Percentiles rank a stretch among this genome's conserved stretches.
Conservation (phyloP, 2,113 vertebrate species). For the Corydoras maculifer region DNA sequence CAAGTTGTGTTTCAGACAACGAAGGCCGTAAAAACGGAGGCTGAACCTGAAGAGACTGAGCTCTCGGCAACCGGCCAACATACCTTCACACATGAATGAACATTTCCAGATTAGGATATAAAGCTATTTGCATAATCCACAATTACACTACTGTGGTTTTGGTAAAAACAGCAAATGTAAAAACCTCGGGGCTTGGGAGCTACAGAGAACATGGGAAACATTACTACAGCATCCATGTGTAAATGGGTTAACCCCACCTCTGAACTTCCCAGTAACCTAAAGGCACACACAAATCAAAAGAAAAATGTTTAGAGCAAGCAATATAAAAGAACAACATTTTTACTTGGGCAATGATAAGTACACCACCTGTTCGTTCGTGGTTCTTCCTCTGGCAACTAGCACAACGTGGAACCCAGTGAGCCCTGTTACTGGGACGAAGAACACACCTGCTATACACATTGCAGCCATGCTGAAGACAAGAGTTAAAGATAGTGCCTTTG, state of each 20-base stretch:
- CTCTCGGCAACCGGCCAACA: slow-evolving; percentile 73
- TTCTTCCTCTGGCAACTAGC: slow-evolving; percentile 87
- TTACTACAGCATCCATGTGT: slow-evolving; percentile 90
- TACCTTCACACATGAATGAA: slow-evolving; percentile 63
- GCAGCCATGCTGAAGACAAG: slow-evolving; percentile 77
- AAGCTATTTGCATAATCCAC: not conserved
- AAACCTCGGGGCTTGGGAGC: slow-evolving; percentile 89
- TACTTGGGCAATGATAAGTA: not conserved
- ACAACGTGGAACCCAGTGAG: slow-evolving; percentile 95
- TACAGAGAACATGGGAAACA: slow-evolving; percentile 87
- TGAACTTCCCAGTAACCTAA: slow-evolving; percentile 95
- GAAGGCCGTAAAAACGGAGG: slow-evolving; percentile 84
- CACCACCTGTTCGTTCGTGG: slow-evolving; percentile 91
- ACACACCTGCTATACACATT: slow-evolving; percentile 93
- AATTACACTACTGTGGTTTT: not conserved
- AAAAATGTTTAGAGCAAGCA: too few species aligned
- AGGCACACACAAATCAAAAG: not conserved
- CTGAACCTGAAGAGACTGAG: slow-evolving; percentile 73
- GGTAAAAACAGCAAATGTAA: not conserved
- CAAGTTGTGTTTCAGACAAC: slow-evolving; percentile 73
- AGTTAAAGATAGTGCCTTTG: slow-evolving; percentile 3
- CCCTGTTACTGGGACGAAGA: slow-evolving; percentile 91
- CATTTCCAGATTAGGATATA: not conserved
- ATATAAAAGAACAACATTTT: too few species aligned
- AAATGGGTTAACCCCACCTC: slow-evolving; percentile 92